Percentiles rank a stretch among this genome's conserved stretches.
Evolutionary conservation across 2,113 vertebrate species (phyloP).

Genomic region (Dipodomys stephensi): DNA sequence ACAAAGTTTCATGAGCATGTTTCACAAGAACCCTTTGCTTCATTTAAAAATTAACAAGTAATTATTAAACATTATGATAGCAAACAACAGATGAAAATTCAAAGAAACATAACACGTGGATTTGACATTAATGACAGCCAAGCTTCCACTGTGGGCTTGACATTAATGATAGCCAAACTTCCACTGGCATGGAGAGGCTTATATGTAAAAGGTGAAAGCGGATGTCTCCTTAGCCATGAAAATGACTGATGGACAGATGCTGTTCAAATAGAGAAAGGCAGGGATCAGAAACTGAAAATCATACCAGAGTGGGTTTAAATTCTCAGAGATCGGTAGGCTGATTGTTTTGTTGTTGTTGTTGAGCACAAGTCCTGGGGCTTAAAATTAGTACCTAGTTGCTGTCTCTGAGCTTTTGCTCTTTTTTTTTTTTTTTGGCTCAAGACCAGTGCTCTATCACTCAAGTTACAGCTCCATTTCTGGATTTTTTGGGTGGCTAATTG

Average conservation of each 20-base stretch:
- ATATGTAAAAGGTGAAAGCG: background rate
- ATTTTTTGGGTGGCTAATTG: too few relatives aligned
- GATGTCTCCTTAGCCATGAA: too few relatives aligned
- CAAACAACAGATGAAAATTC: background rate
- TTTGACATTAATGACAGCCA: background rate
- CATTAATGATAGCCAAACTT: background rate
- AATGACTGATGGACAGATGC: background rate
- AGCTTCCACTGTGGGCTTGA: background rate
- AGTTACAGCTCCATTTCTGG: too few relatives aligned
- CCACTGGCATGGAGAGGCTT: background rate
- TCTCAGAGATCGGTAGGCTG: background rate
- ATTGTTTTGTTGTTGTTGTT: too few relatives aligned
- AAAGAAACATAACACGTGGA: background rate
- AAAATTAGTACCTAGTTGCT: too few relatives aligned
- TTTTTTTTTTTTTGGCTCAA: too few relatives aligned
- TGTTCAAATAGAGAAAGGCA: background rate
- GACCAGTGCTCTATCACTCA: too few relatives aligned
- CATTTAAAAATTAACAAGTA: slow-evolving; percentile 35
- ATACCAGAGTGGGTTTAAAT: background rate
- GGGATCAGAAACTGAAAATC: background rate
- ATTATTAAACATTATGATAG: slow-evolving; percentile 11
- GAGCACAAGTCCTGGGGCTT: too few relatives aligned
- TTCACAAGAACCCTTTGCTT: slow-evolving; percentile 61
- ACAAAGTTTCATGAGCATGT: background rate
- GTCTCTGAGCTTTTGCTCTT: too few relatives aligned